Evolutionary conservation across 2,888 invertebrate species (phyloP).

Genomic region (Caenorhabditis sp.): DNA sequence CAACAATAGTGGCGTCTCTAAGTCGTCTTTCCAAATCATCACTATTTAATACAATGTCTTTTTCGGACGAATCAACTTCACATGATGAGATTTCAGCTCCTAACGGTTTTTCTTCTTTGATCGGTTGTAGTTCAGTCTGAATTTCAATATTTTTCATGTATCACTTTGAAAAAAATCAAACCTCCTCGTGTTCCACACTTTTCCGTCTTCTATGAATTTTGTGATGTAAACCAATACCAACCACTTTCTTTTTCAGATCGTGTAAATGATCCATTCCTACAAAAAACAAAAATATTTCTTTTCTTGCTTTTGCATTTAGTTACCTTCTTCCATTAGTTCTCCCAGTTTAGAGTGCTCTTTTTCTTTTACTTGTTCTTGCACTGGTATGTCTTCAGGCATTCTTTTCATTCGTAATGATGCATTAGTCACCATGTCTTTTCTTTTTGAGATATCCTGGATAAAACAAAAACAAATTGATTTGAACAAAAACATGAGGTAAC

Average conservation of each 20-base stretch:
- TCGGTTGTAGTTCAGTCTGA: slow-evolving; percentile 24
- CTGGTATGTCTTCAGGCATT: slow-evolving; percentile 78
- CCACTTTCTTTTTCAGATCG: slow-evolving; percentile 46
- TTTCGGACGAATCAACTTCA: slow-evolving; percentile 14
- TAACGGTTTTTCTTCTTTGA: slow-evolving; percentile 30
- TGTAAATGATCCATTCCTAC: slow-evolving; percentile 51
- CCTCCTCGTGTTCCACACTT: slow-evolving; percentile 42
- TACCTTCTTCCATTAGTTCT: slow-evolving; percentile 50
- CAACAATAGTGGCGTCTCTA: slow-evolving; percentile 24
- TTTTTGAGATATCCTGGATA: slow-evolving; percentile 11
- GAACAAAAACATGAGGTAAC: neutral
- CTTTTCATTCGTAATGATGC: slow-evolving; percentile 97
- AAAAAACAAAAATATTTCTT: neutral
- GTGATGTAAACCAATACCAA: slow-evolving; percentile 38
- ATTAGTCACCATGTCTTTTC: slow-evolving; percentile 85
- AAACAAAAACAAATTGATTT: neutral
- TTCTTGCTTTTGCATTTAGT: neutral
- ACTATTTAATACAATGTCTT: slow-evolving; percentile 19
- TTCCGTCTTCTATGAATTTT: slow-evolving; percentile 44
- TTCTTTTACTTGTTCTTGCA: slow-evolving; percentile 50
- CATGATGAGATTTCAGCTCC: neutral
- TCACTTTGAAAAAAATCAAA: too few relatives aligned
- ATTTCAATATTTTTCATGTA: neutral
- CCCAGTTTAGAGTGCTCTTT: slow-evolving; percentile 47
- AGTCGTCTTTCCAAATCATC: slow-evolving; percentile 36